Conservation (phyloP, 2,113 vertebrate genomes). For the Thomomys bottae region DNA sequence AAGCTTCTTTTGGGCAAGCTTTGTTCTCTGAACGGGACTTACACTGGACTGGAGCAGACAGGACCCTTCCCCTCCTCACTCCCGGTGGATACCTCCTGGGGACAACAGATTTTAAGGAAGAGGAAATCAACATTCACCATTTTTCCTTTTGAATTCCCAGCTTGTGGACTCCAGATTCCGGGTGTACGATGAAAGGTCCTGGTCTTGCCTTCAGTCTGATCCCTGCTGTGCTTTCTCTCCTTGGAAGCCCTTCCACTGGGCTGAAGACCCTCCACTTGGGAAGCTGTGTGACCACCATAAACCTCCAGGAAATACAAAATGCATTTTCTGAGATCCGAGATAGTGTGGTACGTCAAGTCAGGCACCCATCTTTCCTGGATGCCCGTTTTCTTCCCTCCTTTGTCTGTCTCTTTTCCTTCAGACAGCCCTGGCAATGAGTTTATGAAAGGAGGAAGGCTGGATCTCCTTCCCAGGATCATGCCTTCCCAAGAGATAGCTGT, state of each 20-base stretch:
- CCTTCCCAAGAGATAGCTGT: not conserved
- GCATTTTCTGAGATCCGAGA: constrained; percentile 66
- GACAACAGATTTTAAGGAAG: not conserved
- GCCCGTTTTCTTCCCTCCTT: not conserved
- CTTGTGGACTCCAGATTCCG: constrained; percentile 32
- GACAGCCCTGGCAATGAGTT: not conserved
- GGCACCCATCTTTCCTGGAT: not conserved
- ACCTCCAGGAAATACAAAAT: constrained; percentile 64
- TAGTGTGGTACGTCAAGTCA: constrained; percentile 59
- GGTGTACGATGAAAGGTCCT: constrained; percentile 58
- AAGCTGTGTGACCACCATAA: constrained; percentile 63
- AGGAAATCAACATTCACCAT: not conserved
- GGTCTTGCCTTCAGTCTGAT: constrained; percentile 47
- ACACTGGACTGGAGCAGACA: not conserved
- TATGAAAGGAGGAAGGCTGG: not conserved
- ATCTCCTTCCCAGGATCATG: not conserved
- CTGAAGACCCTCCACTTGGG: constrained; percentile 65
- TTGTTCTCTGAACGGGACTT: not conserved
- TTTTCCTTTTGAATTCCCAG: constrained; percentile 51
- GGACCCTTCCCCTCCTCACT: not conserved
- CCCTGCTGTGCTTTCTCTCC: not conserved
- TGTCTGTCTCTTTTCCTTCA: not conserved
- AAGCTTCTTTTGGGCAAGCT: not conserved
- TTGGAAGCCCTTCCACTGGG: constrained; percentile 52
- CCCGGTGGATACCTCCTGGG: not conserved